Evolutionary conservation across 2,113 vertebrate species (phyloP).

Genomic region (Syngnathus typhle): DNA sequence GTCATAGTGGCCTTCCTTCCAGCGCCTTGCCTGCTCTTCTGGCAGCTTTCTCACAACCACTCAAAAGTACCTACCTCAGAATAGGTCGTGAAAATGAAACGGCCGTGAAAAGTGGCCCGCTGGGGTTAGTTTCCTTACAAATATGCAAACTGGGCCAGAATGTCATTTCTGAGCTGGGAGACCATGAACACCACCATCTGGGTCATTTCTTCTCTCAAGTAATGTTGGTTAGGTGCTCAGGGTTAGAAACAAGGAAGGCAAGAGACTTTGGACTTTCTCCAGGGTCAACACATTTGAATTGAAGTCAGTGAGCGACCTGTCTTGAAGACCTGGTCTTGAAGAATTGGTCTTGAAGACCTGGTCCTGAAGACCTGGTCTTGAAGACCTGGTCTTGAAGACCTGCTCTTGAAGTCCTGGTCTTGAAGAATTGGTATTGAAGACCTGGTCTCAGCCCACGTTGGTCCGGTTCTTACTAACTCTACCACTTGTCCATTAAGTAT

Average conservation of each 20-base stretch:
- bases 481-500: too few species aligned
- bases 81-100: slow-evolving; percentile 5
- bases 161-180: background rate
- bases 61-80: slow-evolving; percentile 4
- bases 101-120: background rate
- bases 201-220: background rate
- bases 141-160: background rate
- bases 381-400: background rate
- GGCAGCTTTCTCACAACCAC: background rate
- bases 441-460: too few species aligned
- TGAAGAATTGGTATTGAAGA: too few species aligned
- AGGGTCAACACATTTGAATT: background rate
- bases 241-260: background rate
- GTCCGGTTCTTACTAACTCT: too few species aligned
- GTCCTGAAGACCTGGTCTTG: too few species aligned
- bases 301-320: too few species aligned
- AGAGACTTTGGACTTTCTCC: background rate
- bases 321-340: background rate
- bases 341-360: background rate
- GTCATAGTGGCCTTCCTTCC: background rate
- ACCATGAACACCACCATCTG: background rate
- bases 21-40: background rate
- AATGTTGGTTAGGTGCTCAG: background rate
- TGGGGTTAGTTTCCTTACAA: background rate
- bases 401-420: too few species aligned